Base-by-base conservation (phyloP, 2,888 invertebrate genomes). In the Hecatera dysodea region DNA sequence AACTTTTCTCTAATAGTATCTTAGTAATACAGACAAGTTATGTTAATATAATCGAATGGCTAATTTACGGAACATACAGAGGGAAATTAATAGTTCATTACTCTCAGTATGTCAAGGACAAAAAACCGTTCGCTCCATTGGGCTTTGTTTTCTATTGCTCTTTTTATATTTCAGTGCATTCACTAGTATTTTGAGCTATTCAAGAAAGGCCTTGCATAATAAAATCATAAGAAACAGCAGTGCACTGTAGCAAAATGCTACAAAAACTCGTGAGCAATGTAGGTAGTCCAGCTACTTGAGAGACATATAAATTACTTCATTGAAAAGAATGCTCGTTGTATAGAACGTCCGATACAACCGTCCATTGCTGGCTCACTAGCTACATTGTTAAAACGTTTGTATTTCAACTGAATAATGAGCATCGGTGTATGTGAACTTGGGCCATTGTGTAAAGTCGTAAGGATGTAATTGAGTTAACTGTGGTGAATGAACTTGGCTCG, bases 401-500 rank as follows among this genome's bases (percentile, higher is more conserved):
- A 50, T 60, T 39, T 36, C 1, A 57, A 75, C 57, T 11, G 50
- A 52, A 67, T 57, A 64, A 55, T 67, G 53, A 50, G 50, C 44
- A 42, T 55, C 44, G 39, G 66, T 61, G 39, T 29, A 64, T 55
- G 33, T 53, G 61, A 65, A 42, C 63, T 19, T 62, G 29, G 17
- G 1, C 53, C 17, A 72, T 72, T 67, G 69, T 80, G 66, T 68
- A 72, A 22, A 53, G 67, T 60, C 63, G 36, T 79, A 75, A 69
- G 76, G 70, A 74, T 69, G 74, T 88, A 86, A 88, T 90, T 81
- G 82, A 87, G 82, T 90, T 87, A 88, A 84, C 86, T 84, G 89
- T 90, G 88, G 90, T 90, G 88, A 91, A 90, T 86, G 88, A 90
- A 90, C 90, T 87, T 86, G 69, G 61, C 72, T 78, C 75, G 76